Conservation (phyloP, 2,797 vertebrate species). For the Brotula barbata region DNA sequence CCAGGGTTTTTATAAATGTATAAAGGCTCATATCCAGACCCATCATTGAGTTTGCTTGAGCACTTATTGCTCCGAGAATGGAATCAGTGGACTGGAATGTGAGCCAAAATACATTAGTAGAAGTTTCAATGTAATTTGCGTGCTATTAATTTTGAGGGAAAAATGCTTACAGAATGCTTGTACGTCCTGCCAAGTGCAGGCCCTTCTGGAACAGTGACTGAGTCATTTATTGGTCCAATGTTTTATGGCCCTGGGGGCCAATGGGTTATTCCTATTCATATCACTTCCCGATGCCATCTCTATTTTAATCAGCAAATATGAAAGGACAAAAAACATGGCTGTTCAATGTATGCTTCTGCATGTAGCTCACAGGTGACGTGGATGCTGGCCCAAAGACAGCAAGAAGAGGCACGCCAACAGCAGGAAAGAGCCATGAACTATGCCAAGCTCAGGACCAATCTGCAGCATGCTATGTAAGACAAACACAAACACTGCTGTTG, state of each 20-base stretch:
- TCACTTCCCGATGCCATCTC: no score
- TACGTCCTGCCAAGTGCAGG: constrained; percentile 60
- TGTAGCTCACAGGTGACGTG: constrained; percentile 98
- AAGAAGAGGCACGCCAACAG: constrained; percentile 96
- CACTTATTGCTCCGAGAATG: constrained; percentile 34
- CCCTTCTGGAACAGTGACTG: constrained; percentile 41
- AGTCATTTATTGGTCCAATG: constrained; percentile 58
- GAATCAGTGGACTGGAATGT: constrained; percentile 27
- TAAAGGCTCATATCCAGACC: constrained; percentile 40
- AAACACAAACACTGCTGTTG: neutral
- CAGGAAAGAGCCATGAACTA: constrained; percentile 99
- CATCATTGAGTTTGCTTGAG: constrained; percentile 30
- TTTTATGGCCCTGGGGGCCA: no score
- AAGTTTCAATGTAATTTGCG: constrained; percentile 52
- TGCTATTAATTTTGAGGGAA: constrained; percentile 60
- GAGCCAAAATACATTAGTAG: constrained; percentile 63
- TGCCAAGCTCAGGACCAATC: constrained; percentile 97
- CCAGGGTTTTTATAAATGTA: constrained; percentile 38
- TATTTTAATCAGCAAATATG: constrained; percentile 49
- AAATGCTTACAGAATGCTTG: constrained; percentile 44
- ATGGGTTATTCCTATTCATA: no score
- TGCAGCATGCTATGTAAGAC: constrained; percentile 98
- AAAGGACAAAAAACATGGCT: constrained; percentile 77
- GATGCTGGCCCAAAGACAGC: constrained; percentile 99
- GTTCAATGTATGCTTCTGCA: constrained; percentile 34